Evolutionary conservation across 1,140 invertebrate genomes (phyloP), one percentile per base, ranked within the genome.

Genomic region (Pseudachorutes palmiensis): DNA sequence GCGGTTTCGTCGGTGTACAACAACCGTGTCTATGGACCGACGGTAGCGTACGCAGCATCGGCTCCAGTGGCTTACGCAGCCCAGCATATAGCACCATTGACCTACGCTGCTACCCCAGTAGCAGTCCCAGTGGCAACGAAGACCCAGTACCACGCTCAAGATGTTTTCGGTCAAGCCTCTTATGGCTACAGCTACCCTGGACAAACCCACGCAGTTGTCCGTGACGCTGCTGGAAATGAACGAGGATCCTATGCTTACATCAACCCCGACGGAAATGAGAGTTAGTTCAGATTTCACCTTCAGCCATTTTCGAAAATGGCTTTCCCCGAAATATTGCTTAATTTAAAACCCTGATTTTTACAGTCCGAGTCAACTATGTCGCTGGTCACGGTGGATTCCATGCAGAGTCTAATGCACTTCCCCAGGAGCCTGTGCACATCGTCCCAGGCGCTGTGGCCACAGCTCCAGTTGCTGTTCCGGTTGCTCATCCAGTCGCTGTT

Each of bases 321-420:
- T 45, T 12, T 45, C 19, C 19, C 19, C 36, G 19, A 45, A 45
- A 12, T 45, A 45, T 45, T 45, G 19, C 9, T 12, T 12, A 45
- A 45, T 45, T 45, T 45, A 45, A n/a, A n/a, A n/a, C n/a, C n/a
- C n/a, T n/a, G n/a, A n/a, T n/a, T n/a, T n/a, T 45, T 45, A 45
- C 36, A 45, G 32, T 67, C 60, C 41, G 66, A 2, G 66, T 80
- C 72, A 79, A 83, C 73, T 81, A 80, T 73, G 76, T 79, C 33
- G 80, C 80, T 69, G 79, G 79, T 65, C 73, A 70, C 62, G 70
- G 74, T 5, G 83, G 84, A 67, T 84, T 82, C 79, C 81, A 83
- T 59, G 83, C 80, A 28, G 79, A 80, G 63, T 76, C 75, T 72
- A 80, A 80, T 68, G 78, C 78, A 69, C 79, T 83, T 22, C 78